These are phyloP conservation scores for Acronicta leporina DNA, from an alignment of 2,888 invertebrate species.

Conservation along the genomic window DNA sequence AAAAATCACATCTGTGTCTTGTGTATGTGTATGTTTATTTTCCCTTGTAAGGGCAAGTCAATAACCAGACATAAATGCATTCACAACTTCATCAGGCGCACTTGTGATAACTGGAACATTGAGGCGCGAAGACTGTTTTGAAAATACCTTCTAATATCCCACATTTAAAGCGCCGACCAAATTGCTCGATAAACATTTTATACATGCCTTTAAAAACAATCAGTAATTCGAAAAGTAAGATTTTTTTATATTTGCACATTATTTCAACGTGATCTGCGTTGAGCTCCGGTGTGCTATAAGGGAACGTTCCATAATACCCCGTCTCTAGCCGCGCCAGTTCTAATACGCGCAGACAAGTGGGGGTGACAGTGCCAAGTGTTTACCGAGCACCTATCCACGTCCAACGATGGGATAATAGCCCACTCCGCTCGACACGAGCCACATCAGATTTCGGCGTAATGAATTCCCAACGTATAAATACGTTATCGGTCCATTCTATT, in stretches of 20 bases:
- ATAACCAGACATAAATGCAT: too few relatives aligned
- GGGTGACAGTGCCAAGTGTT: slow-evolving; percentile 75
- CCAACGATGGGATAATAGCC: slow-evolving; percentile 81
- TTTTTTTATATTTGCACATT: slow-evolving; percentile 36
- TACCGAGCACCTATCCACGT: slow-evolving; percentile 76
- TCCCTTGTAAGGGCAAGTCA: too few relatives aligned
- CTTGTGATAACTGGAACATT: too few relatives aligned
- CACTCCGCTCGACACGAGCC: slow-evolving; percentile 66
- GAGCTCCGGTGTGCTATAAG: slow-evolving; percentile 26
- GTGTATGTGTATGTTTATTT: too few relatives aligned
- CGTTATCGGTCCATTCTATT: slow-evolving; percentile 65
- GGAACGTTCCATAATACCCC: slow-evolving; percentile 48
- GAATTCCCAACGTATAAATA: slow-evolving; percentile 71
- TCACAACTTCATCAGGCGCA: too few relatives aligned
- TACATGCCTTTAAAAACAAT: too few relatives aligned
- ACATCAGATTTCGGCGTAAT: slow-evolving; percentile 71
- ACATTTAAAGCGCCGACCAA: too few relatives aligned
- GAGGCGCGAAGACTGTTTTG: too few relatives aligned
- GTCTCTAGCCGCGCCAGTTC: slow-evolving; percentile 41
- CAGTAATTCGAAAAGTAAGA: slow-evolving; percentile 16
- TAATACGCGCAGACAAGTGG: slow-evolving; percentile 58
- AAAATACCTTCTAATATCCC: too few relatives aligned
- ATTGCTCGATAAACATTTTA: too few relatives aligned
- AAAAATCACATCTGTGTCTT: not conserved
- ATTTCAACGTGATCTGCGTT: slow-evolving; percentile 1